Evolutionary conservation across 2,797 vertebrate genomes (phyloP).

Genomic region (Phalloptychus januarius): DNA sequence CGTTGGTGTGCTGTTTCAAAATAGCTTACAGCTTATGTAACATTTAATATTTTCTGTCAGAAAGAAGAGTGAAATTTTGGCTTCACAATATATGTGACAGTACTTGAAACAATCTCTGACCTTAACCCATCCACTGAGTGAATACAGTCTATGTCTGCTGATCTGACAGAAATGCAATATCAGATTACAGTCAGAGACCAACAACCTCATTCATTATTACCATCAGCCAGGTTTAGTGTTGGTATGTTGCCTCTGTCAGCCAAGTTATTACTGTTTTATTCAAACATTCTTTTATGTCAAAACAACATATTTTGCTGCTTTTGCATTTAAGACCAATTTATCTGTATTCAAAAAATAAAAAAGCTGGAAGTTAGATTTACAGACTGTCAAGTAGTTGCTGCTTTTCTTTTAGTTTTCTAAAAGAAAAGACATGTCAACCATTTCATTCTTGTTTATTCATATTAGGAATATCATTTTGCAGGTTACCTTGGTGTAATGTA

Average conservation of each 20-base stretch:
- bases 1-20: slow-evolving; percentile 12
- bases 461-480: not conserved
- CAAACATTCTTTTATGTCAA: not conserved
- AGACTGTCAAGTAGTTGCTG: no score
- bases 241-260: not conserved
- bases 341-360: not conserved
- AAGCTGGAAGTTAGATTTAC: not conserved
- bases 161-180: slow-evolving; percentile 40
- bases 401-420: not conserved
- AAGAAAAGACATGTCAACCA: no score
- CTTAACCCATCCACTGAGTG: slow-evolving; percentile 16
- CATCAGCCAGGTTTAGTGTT: slow-evolving; percentile 1
- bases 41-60: slow-evolving; percentile 27
- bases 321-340: not conserved
- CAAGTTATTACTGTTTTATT: not conserved
- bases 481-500: not conserved
- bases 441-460: not conserved
- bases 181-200: slow-evolving; percentile 22
- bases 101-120: not conserved
- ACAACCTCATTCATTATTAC: slow-evolving; percentile 21
- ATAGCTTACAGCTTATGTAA: slow-evolving; percentile 20
- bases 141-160: slow-evolving; percentile 20
- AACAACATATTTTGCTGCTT: not conserved
- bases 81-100: slow-evolving; percentile 29
- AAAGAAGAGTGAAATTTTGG: slow-evolving; percentile 27